A percentile compares a stretch with the other conserved stretches of the same genome.
These are phyloP conservation scores for Aphyosemion australe DNA, from an alignment of 2,113 vertebrate species.

Conservation along the genomic window DNA sequence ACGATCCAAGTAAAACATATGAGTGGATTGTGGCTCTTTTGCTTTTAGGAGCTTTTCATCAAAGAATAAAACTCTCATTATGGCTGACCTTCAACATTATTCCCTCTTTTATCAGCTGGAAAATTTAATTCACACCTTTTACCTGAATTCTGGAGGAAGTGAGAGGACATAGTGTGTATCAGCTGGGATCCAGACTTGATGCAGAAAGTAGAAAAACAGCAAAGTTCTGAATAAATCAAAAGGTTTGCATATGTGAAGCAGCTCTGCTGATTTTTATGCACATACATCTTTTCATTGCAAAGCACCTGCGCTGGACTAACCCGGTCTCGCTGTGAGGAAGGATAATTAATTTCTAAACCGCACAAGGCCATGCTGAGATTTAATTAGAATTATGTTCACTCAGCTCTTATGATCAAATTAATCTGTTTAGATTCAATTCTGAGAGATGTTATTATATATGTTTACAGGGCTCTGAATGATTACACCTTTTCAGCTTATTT, in stretches of 20 bases:
- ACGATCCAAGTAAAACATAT: background rate
- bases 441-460: too few species aligned
- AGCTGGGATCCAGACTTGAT: background rate
- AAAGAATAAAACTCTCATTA: slow-evolving; percentile 18
- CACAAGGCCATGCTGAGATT: too few species aligned
- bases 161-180: background rate
- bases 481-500: too few species aligned
- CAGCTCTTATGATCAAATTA: too few species aligned
- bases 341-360: too few species aligned
- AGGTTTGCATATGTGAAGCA: background rate
- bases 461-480: too few species aligned
- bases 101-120: background rate
- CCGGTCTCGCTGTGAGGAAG: background rate
- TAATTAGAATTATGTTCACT: too few species aligned
- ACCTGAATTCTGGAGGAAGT: background rate
- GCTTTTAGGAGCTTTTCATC: slow-evolving; percentile 9
- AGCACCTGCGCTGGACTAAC: background rate
- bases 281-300: background rate
- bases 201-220: background rate
- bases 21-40: slow-evolving; percentile 11
- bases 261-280: background rate
- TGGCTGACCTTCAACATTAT: background rate
- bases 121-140: background rate
- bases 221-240: background rate
- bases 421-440: too few species aligned